Evolutionary conservation across 2,797 vertebrate genomes (phyloP).

Genomic region (Brachyrhaphis roseni): DNA sequence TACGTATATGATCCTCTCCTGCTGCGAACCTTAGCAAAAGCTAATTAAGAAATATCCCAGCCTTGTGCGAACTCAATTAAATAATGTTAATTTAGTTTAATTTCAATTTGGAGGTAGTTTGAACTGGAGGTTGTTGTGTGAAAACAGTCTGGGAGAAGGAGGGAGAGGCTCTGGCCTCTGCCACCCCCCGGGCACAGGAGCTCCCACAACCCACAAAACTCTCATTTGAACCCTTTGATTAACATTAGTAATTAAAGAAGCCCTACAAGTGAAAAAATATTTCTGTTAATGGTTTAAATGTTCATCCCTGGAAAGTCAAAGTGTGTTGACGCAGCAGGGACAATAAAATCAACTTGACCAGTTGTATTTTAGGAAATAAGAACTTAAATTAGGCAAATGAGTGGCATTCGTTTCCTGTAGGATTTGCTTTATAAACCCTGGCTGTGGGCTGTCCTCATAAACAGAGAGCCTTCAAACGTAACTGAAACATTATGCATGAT

Average conservation of each 20-base stretch:
- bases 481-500: too few relatives aligned
- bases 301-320: conserved; percentile 27
- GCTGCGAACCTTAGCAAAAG: conserved; percentile 73
- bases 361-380: background rate
- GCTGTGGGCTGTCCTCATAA: too few relatives aligned
- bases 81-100: conserved; percentile 85
- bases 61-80: conserved; percentile 87
- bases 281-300: conserved; percentile 52
- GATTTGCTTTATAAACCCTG: too few relatives aligned
- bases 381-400: background rate
- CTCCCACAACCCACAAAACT: conserved; percentile 69
- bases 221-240: conserved; percentile 79
- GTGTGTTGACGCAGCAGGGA: conserved; percentile 1
- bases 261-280: conserved; percentile 61
- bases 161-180: conserved; percentile 66
- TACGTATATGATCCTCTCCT: conserved; percentile 60
- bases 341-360: background rate
- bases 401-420: too few relatives aligned
- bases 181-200: conserved; percentile 65
- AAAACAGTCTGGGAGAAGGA: conserved; percentile 71
- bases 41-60: conserved; percentile 84
- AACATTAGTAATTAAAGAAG: conserved; percentile 70
- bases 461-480: too few relatives aligned
- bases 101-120: conserved; percentile 81
- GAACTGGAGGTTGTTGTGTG: conserved; percentile 64